Evolutionary conservation across 2,113 vertebrate genomes (phyloP).

Genomic region (Turdus rufiventris): DNA sequence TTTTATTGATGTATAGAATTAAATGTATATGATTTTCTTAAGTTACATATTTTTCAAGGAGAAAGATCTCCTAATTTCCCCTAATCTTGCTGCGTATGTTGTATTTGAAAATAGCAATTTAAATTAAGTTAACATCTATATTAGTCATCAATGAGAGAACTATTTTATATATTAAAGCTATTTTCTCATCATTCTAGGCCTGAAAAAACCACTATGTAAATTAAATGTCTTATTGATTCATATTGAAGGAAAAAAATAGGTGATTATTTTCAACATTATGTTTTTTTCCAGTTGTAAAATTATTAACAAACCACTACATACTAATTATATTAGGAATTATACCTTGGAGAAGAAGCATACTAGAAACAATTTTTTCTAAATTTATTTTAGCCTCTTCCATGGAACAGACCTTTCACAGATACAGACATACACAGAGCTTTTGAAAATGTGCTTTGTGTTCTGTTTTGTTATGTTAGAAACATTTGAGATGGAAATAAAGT

Average conservation of each 20-base stretch:
- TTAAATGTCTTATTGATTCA: fast-evolving
- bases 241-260: not conserved
- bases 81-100: fast-evolving
- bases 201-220: not conserved
- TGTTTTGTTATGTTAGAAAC: not conserved
- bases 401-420: not conserved
- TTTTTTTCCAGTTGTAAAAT: not conserved
- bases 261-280: not conserved
- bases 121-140: not conserved
- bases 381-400: not conserved
- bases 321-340: not conserved
- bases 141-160: not conserved
- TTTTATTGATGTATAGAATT: not conserved
- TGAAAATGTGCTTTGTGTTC: not conserved
- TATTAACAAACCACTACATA: not conserved
- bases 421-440: not conserved
- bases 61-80: not conserved
- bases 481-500: not conserved
- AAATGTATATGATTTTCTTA: not conserved
- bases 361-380: not conserved
- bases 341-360: not conserved
- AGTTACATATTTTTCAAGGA: not conserved
- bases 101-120: not conserved
- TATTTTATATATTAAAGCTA: not conserved
- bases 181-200: not conserved